phyloP scores from a whole-genome alignment of 2,888 invertebrate species.

The Agriopis marginaria region DNA sequence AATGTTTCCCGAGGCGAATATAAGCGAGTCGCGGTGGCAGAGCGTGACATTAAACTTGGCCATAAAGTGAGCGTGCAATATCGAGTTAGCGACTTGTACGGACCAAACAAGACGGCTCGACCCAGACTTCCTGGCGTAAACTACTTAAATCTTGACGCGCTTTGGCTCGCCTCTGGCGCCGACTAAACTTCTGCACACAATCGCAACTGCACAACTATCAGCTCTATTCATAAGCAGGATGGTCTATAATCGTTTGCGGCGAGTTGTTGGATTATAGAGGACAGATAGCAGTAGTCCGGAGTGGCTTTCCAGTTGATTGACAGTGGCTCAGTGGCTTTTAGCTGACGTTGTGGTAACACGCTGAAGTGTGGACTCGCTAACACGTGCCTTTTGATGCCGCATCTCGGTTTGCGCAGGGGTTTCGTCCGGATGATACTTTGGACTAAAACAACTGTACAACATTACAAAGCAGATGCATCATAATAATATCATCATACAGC shows the following conservation, averaged over 20 bases:
- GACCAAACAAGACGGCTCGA: constrained; percentile 70
- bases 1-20: constrained; percentile 71
- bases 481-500: neutral
- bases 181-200: constrained; percentile 54
- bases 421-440: constrained; percentile 4
- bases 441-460: neutral
- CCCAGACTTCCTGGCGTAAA: constrained; percentile 75
- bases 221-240: constrained; percentile 45
- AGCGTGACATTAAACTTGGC: constrained; percentile 74
- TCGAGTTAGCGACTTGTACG: constrained; percentile 78
- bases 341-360: constrained; percentile 33
- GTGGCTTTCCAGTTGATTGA: constrained; percentile 69
- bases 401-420: constrained; percentile 7
- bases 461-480: neutral
- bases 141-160: constrained; percentile 82
- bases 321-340: constrained; percentile 52
- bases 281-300: constrained; percentile 53
- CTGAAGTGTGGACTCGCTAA: constrained; percentile 30
- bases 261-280: constrained; percentile 53
- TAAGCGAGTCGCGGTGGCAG: constrained; percentile 59
- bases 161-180: constrained; percentile 57
- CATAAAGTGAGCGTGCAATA: constrained; percentile 82
- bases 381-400: constrained; percentile 34
- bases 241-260: constrained; percentile 47
- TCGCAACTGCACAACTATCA: constrained; percentile 47